Evolutionary conservation across 2,113 vertebrate genomes (phyloP), one percentile per base, ranked within the genome.

Genomic region (Nanorana parkeri): DNA sequence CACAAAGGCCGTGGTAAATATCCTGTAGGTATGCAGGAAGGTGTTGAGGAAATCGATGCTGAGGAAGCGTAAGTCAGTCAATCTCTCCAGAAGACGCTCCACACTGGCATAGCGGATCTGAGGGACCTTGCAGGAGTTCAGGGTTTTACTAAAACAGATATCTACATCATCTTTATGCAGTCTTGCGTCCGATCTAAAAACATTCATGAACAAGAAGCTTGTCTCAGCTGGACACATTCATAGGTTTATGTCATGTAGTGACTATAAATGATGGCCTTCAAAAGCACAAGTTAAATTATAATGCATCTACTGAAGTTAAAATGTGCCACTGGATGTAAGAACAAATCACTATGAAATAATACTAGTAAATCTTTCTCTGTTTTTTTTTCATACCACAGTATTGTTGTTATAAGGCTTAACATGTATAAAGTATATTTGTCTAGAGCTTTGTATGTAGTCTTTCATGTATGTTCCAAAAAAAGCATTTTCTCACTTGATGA

Each of bases 41-140:
- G 97, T 98, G 88, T 99, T 99, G 85, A 99, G 96, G 91, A 99
- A 99, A 91, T 99, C 98, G 1, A 99, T 99, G 87, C 97, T 99
- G 47, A 99, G 95, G 91, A 99, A 99, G 77, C 98, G 90, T 90
- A 99, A 89, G 90, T 99, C 97, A 0, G 97, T 99, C 86, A 99
- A 89, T 86, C 98, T 93, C 90, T 99, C 98, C 89, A 99, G 84
- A 65, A 99, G 95, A 21, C 97, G 94, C 87, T 99, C 96, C 20
- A 99, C 97, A 0, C 96, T 99, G 80, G 97, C 97, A 0, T 98
- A 99, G 83, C 98, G 97, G 89, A 99, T 99, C 84, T 99, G 97
- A 65, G 98, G 98, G 85, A 99, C 97, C 92, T 99, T 99, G 94
- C 98, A 99, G 89, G 98, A 99, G 91, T 99, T 99, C 88, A 99